Evolutionary conservation across 2,797 vertebrate genomes (phyloP).

Genomic region (Eulemur albifrons): DNA sequence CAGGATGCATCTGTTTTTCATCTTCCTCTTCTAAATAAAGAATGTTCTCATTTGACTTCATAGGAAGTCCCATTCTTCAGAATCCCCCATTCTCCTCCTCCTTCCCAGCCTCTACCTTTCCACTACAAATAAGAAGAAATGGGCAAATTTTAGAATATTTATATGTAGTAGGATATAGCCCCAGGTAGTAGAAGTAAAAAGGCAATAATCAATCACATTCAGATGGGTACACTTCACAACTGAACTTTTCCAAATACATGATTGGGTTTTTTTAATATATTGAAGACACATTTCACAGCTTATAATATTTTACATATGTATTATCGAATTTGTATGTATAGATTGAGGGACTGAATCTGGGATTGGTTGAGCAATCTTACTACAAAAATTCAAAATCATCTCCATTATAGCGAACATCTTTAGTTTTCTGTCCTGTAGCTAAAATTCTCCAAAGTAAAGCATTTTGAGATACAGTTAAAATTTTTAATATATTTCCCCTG

Average conservation of each 20-base stretch:
- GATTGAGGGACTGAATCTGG: background rate
- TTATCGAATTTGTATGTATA: background rate
- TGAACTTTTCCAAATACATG: background rate
- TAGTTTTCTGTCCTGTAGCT: background rate
- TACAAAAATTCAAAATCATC: background rate
- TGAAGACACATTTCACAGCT: background rate
- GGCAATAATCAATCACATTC: background rate
- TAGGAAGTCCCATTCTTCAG: background rate
- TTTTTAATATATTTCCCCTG: background rate
- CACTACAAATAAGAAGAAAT: background rate
- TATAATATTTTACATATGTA: background rate
- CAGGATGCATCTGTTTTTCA: background rate
- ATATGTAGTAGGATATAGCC: background rate
- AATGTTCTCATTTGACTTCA: background rate
- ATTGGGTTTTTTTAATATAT: background rate
- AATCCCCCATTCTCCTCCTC: background rate
- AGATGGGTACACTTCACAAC: background rate
- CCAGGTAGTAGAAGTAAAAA: background rate
- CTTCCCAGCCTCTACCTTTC: background rate
- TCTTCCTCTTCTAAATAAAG: background rate
- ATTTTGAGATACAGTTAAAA: background rate
- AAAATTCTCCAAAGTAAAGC: background rate
- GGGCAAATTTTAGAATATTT: background rate
- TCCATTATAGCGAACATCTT: background rate
- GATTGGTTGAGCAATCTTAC: background rate